phyloP scores from a whole-genome alignment of 2,797 vertebrate genomes.

The Borostomias antarcticus region DNA sequence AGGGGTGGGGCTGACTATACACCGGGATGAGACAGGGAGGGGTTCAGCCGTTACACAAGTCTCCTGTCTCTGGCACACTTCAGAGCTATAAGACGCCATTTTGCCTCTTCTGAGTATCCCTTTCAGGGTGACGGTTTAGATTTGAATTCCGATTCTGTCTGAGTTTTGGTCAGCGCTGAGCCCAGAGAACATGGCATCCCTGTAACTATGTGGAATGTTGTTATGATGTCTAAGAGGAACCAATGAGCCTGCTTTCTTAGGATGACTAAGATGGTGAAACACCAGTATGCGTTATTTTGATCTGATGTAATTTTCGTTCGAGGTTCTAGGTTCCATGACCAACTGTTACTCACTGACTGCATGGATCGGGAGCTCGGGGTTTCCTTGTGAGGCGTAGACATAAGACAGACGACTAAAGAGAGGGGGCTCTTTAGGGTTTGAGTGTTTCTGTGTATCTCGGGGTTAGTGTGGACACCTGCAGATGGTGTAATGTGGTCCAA shows the following conservation, averaged over 20 bases:
- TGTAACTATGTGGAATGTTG: neutral
- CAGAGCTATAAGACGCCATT: neutral
- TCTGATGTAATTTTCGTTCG: too few species aligned
- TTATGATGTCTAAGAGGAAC: neutral
- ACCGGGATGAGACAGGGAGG: neutral
- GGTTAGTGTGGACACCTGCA: constrained; percentile 45
- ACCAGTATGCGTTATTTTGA: neutral
- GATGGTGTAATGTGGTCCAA: constrained; percentile 62
- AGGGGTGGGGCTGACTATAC: neutral
- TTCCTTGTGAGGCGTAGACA: too few species aligned
- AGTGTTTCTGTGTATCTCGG: constrained; percentile 25
- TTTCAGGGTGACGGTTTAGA: neutral
- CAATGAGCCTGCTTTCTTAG: neutral
- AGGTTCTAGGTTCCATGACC: neutral
- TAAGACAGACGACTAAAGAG: too few species aligned
- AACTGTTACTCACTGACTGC: neutral
- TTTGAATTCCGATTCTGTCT: neutral
- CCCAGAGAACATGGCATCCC: neutral
- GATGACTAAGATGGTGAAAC: neutral
- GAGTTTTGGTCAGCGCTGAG: neutral
- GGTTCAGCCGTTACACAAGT: neutral
- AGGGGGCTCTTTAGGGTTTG: neutral
- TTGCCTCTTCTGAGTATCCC: neutral
- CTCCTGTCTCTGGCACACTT: neutral
- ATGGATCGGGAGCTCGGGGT: neutral